phyloP scores from a whole-genome alignment of 2,888 invertebrate species.

The Drosophila picticornis region DNA sequence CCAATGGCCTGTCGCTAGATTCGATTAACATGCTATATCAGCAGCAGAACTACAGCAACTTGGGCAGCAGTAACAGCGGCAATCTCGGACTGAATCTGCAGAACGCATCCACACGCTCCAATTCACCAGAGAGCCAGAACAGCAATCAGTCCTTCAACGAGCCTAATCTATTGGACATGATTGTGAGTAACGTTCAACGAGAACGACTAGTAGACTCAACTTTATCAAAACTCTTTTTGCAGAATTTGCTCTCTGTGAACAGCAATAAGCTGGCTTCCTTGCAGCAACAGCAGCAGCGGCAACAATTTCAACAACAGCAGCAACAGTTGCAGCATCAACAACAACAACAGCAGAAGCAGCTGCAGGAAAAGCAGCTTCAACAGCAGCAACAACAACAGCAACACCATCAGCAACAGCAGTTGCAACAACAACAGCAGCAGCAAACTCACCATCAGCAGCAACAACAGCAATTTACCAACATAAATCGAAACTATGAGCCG shows the following conservation, averaged over 20 bases:
- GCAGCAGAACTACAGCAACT: constrained; percentile 56
- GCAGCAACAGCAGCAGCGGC: constrained; percentile 73
- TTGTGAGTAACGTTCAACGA: constrained; percentile 69
- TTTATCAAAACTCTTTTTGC: constrained; percentile 9
- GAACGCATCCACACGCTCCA: constrained; percentile 83
- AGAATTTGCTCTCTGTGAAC: constrained; percentile 82
- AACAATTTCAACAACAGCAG: constrained; percentile 66
- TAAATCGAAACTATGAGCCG: constrained; percentile 60
- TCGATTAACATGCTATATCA: constrained; percentile 81
- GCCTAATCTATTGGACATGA: constrained; percentile 83
- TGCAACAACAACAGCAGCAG: constrained; percentile 28
- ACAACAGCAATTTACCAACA: constrained; percentile 57
- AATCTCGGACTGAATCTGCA: constrained; percentile 64
- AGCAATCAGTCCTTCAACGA: constrained; percentile 83
- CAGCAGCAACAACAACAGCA: constrained; percentile 43
- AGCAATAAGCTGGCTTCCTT: constrained; percentile 68
- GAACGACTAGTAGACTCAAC: too few relatives aligned
- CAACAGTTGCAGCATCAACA: constrained; percentile 51
- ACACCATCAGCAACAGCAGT: constrained; percentile 36
- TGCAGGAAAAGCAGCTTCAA: constrained; percentile 30
- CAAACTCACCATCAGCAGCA: constrained; percentile 34
- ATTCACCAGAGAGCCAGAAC: constrained; percentile 84
- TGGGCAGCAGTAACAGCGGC: constrained; percentile 52
- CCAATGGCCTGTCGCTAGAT: constrained; percentile 80
- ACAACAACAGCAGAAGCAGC: constrained; percentile 56